Evolutionary conservation across 2,113 vertebrate species (phyloP), one percentile per base, ranked within the genome.

Genomic region (Carassius gibelio): DNA sequence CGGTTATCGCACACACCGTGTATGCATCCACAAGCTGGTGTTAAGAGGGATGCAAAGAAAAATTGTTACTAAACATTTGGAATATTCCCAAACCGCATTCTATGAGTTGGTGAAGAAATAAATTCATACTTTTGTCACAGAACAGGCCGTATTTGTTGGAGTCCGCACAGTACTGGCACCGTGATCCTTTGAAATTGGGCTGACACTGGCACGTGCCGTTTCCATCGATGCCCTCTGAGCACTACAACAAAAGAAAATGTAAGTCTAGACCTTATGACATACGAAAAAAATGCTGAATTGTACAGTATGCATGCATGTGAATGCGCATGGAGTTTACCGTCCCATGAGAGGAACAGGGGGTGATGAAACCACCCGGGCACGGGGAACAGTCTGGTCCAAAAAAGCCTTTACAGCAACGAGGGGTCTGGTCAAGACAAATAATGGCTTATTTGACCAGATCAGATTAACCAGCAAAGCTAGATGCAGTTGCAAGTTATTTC

Each of bases 351-450:
- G 95, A 98, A 87, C 98, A 99, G 0, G 96, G 95, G 0, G 88
- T 93, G 34, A 64, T 89, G 90, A 95, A 96, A 42, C 96, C 96
- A 87, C 98, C 97, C 0, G 97, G 97, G 82, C 98, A 99, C 0
- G 93, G 94, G 17, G 82, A 91, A 88, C 98, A 99, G 81, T 96
- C 94, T 13, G 93, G 91, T 36, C 98, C 97, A 0, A 95, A 98
- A 93, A 98, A 99, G 0, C 98, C 98, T 90, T 91, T 94, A 90
- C 97, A 99, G 85, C 98, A 99, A 0, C 90, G 92, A 0, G 92
- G 92, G 36, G 92, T 93, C 98, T 99, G 75, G 88, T 61, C 1
- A 68, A 85, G 34, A 80, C 8, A 79, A 55, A 84, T n/a, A 84
- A 78, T 61, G 48, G 34, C 30, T 38, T 13, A 59, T 91, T 23